Evolutionary conservation across 2,797 vertebrate species (phyloP).

Genomic region (Chromis chromis): DNA sequence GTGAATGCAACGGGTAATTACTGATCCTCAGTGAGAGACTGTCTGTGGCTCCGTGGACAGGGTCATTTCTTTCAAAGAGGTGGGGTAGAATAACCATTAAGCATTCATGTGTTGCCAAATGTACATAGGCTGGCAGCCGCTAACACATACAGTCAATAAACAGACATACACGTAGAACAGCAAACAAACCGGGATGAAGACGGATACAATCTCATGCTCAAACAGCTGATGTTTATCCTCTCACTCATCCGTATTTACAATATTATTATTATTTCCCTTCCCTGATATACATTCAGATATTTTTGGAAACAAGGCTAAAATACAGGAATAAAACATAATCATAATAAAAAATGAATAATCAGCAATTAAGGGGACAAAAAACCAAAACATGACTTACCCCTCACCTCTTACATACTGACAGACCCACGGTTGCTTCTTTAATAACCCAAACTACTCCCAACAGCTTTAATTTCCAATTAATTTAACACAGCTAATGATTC

Average conservation of each 20-base stretch:
- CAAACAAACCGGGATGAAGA: slow-evolving; percentile 71
- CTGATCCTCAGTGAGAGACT: slow-evolving; percentile 67
- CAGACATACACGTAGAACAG: slow-evolving; percentile 61
- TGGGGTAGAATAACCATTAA: slow-evolving; percentile 79
- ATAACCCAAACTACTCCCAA: slow-evolving; percentile 88
- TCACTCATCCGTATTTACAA: slow-evolving; percentile 70
- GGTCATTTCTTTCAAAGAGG: slow-evolving; percentile 75
- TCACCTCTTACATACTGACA: slow-evolving; percentile 86
- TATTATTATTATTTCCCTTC: slow-evolving; percentile 53
- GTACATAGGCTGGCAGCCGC: slow-evolving; percentile 66
- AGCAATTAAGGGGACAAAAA: not conserved
- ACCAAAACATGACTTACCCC: slow-evolving; percentile 71
- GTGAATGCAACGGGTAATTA: slow-evolving; percentile 68
- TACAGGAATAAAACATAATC: not conserved
- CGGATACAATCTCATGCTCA: slow-evolving; percentile 73
- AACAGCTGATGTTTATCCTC: slow-evolving; percentile 73
- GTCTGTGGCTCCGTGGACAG: slow-evolving; percentile 57
- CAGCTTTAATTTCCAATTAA: slow-evolving; percentile 91
- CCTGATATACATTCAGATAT: slow-evolving; percentile 21
- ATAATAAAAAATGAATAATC: not conserved
- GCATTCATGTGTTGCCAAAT: slow-evolving; percentile 79
- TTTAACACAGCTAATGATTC: slow-evolving; percentile 91
- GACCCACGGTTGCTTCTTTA: slow-evolving; percentile 76
- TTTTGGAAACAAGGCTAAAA: slow-evolving; percentile 1
- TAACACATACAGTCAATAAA: slow-evolving; percentile 70